These are phyloP conservation scores for Glandiceps talaboti DNA, from an alignment of 53 echinoderm and acorn worm species.

Conservation along the genomic window DNA sequence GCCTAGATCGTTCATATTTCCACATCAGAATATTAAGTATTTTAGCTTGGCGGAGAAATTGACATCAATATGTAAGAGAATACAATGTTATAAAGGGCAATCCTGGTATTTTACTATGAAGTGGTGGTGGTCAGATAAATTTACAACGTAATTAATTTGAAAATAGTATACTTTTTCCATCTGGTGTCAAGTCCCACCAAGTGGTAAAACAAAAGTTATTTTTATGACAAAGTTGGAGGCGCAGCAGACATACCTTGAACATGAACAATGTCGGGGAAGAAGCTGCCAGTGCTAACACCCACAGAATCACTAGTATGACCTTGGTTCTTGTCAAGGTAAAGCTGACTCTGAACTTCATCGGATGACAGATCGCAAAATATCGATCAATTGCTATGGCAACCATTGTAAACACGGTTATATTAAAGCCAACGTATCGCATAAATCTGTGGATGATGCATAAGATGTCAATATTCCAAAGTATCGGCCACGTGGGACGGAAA, in stretches of 20 bases:
- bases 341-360: slow-evolving; percentile 41
- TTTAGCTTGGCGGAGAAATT: too few species aligned
- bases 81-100: too few species aligned
- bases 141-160: too few species aligned
- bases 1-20: too few species aligned
- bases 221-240: too few species aligned
- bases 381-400: slow-evolving; percentile 81
- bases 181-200: too few species aligned
- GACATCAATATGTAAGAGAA: too few species aligned
- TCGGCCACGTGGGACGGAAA: slow-evolving; percentile 60
- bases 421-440: slow-evolving; percentile 67
- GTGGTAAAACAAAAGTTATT: too few species aligned
- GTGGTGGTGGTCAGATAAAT: too few species aligned
- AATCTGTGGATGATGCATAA: slow-evolving; percentile 68
- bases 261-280: slow-evolving; percentile 59
- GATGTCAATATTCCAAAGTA: slow-evolving; percentile 48
- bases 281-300: slow-evolving; percentile 34
- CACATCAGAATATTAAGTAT: too few species aligned
- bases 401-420: slow-evolving; percentile 77
- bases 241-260: slow-evolving; percentile 96
- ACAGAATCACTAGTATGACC: slow-evolving; percentile 28
- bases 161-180: too few species aligned
- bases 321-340: slow-evolving; percentile 56
- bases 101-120: too few species aligned
- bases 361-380: slow-evolving; percentile 44